Evolutionary conservation across 2,888 invertebrate genomes (phyloP), one percentile per base, ranked within the genome.

Genomic region (Sphinx pinastri): DNA sequence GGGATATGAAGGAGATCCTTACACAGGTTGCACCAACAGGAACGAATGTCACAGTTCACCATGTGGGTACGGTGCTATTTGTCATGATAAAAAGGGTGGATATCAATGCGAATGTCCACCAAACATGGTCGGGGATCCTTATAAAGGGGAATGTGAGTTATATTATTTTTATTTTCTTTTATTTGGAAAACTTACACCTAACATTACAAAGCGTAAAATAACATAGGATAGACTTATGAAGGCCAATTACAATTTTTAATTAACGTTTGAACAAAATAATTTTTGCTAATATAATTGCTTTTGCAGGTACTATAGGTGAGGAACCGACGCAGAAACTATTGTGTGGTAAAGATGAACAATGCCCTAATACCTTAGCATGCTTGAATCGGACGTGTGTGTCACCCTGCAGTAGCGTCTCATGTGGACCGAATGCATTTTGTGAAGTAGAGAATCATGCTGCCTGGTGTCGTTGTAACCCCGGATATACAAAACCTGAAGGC

Each of bases 401-500:
- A 83, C 98, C 98, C 0, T 98, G 98, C 82, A 95, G 95, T 38
- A 95, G 95, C 70, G 92, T 98, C 67, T 95, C 96, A 0, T 98
- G 98, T 84, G 98, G 98, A 49, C 91, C 96, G 0, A 97, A 98
- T 88, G 97, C 98, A 0, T 96, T 96, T 81, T 98, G 98, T 85
- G 97, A 98, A 89, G 96, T 97, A 0, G 97, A 98, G 75, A 96
- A 97, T 79, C 98, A 98, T 84, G 97, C 97, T 0, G 97, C 97
- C 10, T 97, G 97, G 97, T 98, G 98, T 85, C 96, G 97, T 76
- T 98, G 98, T 83, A 95, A 96, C 71, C 96, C 97, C 67, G 98
- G 98, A 16, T 98, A 95, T 81, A 95, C 95, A 0, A 97, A 98
- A 89, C 96, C 96, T 72, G 94, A 95, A 68, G 96, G 96, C 73